Conservation (phyloP, 2,797 vertebrate species). For the Distichodus sexfasciatus region DNA sequence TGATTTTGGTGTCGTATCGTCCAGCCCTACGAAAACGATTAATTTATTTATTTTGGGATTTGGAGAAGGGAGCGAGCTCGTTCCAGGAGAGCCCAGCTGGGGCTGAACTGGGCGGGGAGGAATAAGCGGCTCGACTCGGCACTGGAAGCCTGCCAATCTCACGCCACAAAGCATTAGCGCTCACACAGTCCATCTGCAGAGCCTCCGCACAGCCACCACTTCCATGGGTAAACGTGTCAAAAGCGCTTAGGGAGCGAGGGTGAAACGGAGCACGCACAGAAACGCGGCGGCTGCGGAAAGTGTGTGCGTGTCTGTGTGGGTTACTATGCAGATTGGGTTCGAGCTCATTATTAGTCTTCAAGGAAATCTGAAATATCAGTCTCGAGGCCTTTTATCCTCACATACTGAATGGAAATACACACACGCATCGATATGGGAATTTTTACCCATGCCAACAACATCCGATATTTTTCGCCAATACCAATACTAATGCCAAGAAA, state of each 20-base stretch:
- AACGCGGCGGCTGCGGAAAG: no score
- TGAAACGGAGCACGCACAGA: not conserved
- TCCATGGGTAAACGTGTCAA: conserved; percentile 21
- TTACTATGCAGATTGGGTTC: conserved; percentile 33
- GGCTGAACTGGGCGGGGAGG: conserved; percentile 50
- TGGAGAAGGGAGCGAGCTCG: conserved; percentile 55
- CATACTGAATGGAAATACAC: not conserved
- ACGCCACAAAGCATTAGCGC: conserved; percentile 46
- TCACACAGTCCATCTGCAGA: conserved; percentile 35
- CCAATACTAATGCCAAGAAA: no score
- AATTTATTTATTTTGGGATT: no score
- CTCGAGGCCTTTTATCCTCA: not conserved
- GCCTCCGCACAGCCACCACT: conserved; percentile 29
- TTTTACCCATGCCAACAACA: no score
- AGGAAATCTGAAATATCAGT: not conserved
- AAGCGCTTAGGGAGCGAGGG: not conserved
- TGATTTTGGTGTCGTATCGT: no score
- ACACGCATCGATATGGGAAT: not conserved
- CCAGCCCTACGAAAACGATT: no score
- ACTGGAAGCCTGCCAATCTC: conserved; percentile 48
- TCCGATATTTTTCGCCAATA: no score
- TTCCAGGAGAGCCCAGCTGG: conserved; percentile 55
- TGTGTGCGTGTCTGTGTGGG: no score
- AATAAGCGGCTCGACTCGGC: conserved; percentile 57
- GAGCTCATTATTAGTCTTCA: not conserved